Conservation (phyloP, 2,888 invertebrate genomes). For the Harmothoe impar region DNA sequence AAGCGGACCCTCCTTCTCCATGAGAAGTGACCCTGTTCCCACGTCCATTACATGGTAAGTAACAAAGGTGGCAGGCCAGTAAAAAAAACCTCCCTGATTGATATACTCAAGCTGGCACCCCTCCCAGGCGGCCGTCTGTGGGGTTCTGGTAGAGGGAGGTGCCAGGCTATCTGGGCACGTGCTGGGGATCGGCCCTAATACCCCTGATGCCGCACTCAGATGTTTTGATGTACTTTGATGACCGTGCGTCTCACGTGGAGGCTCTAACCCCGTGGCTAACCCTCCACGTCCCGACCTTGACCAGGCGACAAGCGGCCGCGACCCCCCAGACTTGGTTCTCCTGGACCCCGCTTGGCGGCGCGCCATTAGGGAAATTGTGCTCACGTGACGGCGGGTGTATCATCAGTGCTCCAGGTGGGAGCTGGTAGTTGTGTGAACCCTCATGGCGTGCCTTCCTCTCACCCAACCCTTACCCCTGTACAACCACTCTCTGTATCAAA, state of each 20-base stretch:
- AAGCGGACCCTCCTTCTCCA: no score
- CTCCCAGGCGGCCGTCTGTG: no score
- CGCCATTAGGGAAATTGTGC: neutral
- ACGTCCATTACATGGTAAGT: no score
- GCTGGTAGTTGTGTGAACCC: neutral
- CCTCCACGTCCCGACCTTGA: conserved; percentile 5
- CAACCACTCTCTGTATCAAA: neutral
- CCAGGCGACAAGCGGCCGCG: neutral
- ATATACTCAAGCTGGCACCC: no score
- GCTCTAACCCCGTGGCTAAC: neutral
- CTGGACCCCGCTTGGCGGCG: neutral
- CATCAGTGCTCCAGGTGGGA: neutral
- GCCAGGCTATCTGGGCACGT: no score
- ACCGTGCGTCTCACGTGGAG: neutral
- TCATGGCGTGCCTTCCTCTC: conserved; percentile 17
- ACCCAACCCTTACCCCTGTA: neutral
- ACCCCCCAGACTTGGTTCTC: conserved; percentile 12
- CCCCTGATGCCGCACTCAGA: no score
- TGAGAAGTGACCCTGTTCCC: no score
- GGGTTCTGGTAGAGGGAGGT: no score
- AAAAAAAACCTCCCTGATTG: no score
- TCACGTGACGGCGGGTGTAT: neutral
- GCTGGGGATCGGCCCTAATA: no score
- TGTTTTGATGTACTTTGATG: conserved; percentile 5
- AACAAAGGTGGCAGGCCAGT: no score